Conservation (phyloP, 2,797 vertebrate genomes). For the Hypotaenidia philippensis region DNA sequence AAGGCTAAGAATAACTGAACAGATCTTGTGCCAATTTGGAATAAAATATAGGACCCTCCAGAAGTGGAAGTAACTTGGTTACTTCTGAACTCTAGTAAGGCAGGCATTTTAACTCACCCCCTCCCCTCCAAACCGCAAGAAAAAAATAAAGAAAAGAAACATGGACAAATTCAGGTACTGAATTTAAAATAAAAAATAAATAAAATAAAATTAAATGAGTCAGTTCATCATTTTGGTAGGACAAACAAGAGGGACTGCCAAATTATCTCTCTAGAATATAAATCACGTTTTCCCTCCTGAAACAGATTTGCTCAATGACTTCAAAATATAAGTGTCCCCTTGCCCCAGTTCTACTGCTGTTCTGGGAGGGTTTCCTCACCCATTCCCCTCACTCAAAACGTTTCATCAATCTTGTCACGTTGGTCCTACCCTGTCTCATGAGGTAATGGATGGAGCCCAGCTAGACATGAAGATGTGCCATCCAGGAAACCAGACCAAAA, state of each 20-base stretch:
- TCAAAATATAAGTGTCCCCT: background rate
- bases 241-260: constrained; percentile 39
- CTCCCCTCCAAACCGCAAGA: background rate
- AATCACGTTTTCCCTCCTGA: background rate
- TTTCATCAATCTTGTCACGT: constrained; percentile 53
- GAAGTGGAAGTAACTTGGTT: constrained; percentile 62
- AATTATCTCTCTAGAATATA: constrained; percentile 29
- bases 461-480: constrained; percentile 68
- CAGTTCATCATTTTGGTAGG: constrained; percentile 18
- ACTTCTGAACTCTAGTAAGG: constrained; percentile 56
- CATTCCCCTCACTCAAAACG: background rate
- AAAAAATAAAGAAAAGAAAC: constrained; percentile 15
- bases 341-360: background rate
- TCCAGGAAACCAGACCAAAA: constrained; percentile 71
- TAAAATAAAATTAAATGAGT: constrained; percentile 13
- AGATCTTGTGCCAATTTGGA: constrained; percentile 69
- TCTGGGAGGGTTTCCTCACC: background rate
- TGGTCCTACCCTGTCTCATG: constrained; percentile 36
- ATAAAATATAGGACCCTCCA: constrained; percentile 69
- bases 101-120: constrained; percentile 34
- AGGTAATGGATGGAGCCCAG: constrained; percentile 55
- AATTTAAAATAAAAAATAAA: constrained; percentile 55
- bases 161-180: constrained; percentile 7
- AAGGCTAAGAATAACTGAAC: constrained; percentile 73
- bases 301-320: background rate